Base-by-base conservation (phyloP, 2,888 invertebrate genomes). In the Scaptomyza polygonia region DNA sequence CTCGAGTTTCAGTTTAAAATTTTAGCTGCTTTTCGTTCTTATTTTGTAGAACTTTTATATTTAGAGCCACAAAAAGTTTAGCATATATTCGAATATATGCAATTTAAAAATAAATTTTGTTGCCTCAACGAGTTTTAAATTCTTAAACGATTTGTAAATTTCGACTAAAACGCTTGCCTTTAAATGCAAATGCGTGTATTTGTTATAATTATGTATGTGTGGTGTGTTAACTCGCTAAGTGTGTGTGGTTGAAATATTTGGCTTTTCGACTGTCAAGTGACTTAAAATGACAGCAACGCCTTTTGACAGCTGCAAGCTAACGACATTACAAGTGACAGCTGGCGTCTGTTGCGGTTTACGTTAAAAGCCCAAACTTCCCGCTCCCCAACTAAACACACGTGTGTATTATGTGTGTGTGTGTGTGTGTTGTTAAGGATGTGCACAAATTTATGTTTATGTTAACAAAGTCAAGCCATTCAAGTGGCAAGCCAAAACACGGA, bases 401-500 rank as follows among this genome's bases (percentile, higher is more conserved):
- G 18, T 59, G 27, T 42, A 25, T 52, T 32, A 25, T 21, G 14
- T 51, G 53, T 47, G 52, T 43, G 61, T 55, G 47, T 39, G 44
- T 53, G 56, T 44, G 40, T 52, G 57, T 55, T 61, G 66, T 67
- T 72, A 57, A 59, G 66, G 65, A 75, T 72, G 68, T 65, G 61
- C 71, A 66, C 65, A 75, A 84, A 86, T 84, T 78, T 81, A 84
- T 86, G 81, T 81, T 83, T 78, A 86, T 84, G 82, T 81, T 86
- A 84, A 86, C 86, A 83, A 73, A 86, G 79, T 80, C 75, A 67
- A 84, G 69, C 63, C 86, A 83, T 86, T 83, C 81, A 84, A 86
- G 82, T 86, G 82, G 86, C 85, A 83, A 84, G 68, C 86, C 81
- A 72, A 86, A 83, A 83, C 86, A 83, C 80, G 72, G 48, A 56